Conservation (phyloP, 2,888 invertebrate species). For the Pachymerium ferrugineum region DNA sequence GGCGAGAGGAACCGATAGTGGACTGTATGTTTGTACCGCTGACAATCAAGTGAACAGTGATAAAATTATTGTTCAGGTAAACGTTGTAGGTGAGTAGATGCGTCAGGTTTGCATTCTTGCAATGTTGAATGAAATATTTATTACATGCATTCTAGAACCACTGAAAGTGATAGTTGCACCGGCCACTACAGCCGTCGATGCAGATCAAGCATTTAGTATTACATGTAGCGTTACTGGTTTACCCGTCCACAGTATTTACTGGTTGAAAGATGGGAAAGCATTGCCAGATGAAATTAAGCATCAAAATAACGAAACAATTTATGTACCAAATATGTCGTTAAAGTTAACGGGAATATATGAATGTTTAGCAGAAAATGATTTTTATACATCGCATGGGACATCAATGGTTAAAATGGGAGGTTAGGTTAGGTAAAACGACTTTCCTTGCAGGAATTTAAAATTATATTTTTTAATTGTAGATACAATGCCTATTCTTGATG, state of each 20-base stretch:
- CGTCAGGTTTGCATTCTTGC: not conserved
- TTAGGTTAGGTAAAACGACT: too few species aligned
- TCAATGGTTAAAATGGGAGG: not conserved
- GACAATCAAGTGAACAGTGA: not conserved
- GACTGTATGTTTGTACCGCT: not conserved
- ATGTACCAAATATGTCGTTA: not conserved
- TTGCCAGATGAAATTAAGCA: not conserved
- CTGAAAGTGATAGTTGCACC: not conserved
- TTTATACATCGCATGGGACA: not conserved
- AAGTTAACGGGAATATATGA: not conserved
- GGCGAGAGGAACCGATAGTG: not conserved
- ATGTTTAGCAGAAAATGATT: not conserved
- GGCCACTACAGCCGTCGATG: not conserved
- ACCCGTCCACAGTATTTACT: conserved; percentile 31
- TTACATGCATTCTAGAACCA: not conserved
- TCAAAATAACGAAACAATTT: not conserved
- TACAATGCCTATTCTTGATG: not conserved
- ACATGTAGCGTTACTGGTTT: conserved; percentile 32
- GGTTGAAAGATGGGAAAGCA: conserved; percentile 31
- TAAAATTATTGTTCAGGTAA: not conserved
- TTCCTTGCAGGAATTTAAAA: not conserved
- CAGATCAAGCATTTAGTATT: not conserved
- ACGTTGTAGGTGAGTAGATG: not conserved
- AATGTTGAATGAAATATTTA: too few species aligned
- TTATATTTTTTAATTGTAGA: conserved; percentile 38